phyloP scores from a whole-genome alignment of 2,888 invertebrate genomes.

The Leptinotarsa juncta region DNA sequence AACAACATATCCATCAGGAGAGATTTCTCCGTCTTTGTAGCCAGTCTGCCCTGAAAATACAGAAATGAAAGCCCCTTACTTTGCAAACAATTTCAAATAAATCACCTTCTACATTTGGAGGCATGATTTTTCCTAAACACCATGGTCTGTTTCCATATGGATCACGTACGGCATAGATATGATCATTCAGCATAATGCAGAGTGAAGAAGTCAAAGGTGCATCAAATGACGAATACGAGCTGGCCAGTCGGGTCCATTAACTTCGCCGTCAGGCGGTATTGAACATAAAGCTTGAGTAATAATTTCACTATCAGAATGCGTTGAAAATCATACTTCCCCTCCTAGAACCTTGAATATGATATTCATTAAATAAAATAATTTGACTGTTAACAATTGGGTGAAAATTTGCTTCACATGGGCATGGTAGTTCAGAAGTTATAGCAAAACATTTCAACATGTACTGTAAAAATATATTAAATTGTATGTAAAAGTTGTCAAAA shows the following conservation, averaged over 20 bases:
- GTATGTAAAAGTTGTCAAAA: too few relatives aligned
- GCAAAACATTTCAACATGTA: too few relatives aligned
- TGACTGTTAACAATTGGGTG: too few relatives aligned
- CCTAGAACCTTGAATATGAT: slow-evolving; percentile 79
- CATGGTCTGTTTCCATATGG: slow-evolving; percentile 98
- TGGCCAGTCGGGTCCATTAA: slow-evolving; percentile 91
- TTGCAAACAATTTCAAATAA: neutral
- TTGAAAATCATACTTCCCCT: slow-evolving; percentile 94
- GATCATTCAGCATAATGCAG: slow-evolving; percentile 92
- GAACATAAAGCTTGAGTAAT: slow-evolving; percentile 96
- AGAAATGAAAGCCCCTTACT: neutral
- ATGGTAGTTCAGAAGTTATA: too few relatives aligned
- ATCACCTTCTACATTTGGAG: slow-evolving; percentile 45
- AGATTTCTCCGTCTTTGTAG: slow-evolving; percentile 62
- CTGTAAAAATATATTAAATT: too few relatives aligned
- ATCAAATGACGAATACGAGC: slow-evolving; percentile 92
- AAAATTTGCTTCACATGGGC: too few relatives aligned
- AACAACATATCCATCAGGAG: slow-evolving; percentile 92
- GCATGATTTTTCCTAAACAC: slow-evolving; percentile 89
- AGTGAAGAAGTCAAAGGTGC: slow-evolving; percentile 96
- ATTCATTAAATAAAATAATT: neutral
- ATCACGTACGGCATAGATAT: slow-evolving; percentile 95
- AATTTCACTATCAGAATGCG: slow-evolving; percentile 95
- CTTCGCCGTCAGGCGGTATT: slow-evolving; percentile 88
- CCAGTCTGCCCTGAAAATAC: slow-evolving; percentile 52